Percentiles rank a stretch among this genome's conserved stretches.
These are phyloP conservation scores for Hypocryptadius cinnamomeus DNA, from an alignment of 2,113 vertebrate species.

Conservation along the genomic window DNA sequence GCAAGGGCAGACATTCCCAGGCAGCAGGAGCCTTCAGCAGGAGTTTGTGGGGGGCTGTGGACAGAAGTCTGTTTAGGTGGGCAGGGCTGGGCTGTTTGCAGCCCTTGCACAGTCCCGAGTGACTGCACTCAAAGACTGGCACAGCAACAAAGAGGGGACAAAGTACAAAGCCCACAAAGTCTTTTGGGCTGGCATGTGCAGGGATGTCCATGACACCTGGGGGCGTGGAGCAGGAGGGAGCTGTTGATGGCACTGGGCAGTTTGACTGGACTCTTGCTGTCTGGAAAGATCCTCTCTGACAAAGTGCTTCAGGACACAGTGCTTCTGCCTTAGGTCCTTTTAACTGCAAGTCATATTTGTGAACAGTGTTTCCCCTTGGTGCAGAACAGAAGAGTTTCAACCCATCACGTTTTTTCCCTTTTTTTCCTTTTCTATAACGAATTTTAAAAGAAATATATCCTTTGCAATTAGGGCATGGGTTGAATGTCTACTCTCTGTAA, in stretches of 20 bases:
- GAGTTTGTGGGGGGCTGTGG: fast-evolving
- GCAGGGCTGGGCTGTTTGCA: neutral
- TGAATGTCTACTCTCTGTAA: neutral
- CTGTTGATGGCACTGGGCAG: fast-evolving
- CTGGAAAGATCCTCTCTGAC: neutral
- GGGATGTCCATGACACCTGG: neutral
- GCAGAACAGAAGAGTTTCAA: neutral
- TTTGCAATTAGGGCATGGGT: fast-evolving
- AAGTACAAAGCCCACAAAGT: neutral
- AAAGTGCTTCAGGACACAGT: neutral
- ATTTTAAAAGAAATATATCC: neutral
- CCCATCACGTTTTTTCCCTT: neutral
- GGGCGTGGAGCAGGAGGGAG: neutral
- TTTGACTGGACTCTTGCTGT: neutral
- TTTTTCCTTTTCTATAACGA: neutral
- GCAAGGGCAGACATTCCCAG: neutral
- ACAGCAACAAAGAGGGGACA: neutral
- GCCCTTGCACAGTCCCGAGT: fast-evolving
- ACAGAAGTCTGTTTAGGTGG: neutral
- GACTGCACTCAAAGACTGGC: neutral
- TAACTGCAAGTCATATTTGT: neutral
- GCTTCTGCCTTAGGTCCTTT: neutral
- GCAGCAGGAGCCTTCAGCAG: neutral
- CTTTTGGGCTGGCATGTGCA: neutral
- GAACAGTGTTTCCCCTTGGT: neutral